These are phyloP conservation scores for Bicyclus anynana DNA, from an alignment of 1,140 invertebrate genomes.

Conservation along the genomic window DNA sequence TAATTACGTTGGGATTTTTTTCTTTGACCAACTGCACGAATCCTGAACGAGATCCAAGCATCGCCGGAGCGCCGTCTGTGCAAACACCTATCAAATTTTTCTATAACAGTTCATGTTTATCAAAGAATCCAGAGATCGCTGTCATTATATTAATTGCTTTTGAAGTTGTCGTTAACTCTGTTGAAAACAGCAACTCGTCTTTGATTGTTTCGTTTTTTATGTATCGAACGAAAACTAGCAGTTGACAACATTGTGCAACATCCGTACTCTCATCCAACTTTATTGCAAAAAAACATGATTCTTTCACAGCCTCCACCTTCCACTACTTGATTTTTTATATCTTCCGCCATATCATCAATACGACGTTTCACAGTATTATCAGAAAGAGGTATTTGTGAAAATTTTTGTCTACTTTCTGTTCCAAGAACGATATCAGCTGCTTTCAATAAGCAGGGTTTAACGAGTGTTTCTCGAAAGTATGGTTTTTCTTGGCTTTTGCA, in stretches of 20 bases:
- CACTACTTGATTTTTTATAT: slow-evolving; percentile 8
- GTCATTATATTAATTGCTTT: slow-evolving; percentile 10
- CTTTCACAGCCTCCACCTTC: slow-evolving; percentile 4
- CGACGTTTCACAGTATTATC: slow-evolving; percentile 27
- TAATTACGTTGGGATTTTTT: slow-evolving; percentile 1
- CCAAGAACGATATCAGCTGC: slow-evolving; percentile 1
- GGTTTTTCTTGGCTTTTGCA: slow-evolving; percentile 18
- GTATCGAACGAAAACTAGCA: slow-evolving; percentile 8
- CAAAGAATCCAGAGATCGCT: slow-evolving; percentile 7
- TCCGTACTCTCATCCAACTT: slow-evolving; percentile 15
- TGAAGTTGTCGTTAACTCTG: slow-evolving; percentile 1
- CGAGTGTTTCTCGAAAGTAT: slow-evolving; percentile 16
- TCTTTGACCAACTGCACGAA: slow-evolving; percentile 10
- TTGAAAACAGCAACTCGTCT: slow-evolving; percentile 19
- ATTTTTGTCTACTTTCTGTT: slow-evolving; percentile 18
- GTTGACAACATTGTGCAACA: slow-evolving; percentile 10
- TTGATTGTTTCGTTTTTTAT: slow-evolving; percentile 12
- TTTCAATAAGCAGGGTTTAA: slow-evolving; percentile 11
- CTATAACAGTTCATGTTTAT: slow-evolving; percentile 3
- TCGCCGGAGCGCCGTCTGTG: slow-evolving; percentile 15
- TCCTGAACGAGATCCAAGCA: slow-evolving; percentile 15
- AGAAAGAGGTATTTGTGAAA: slow-evolving; percentile 30
- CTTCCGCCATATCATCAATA: slow-evolving; percentile 27
- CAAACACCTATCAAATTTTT: slow-evolving; percentile 5
- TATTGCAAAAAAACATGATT: slow-evolving; percentile 1